Evolutionary conservation across 2,888 invertebrate genomes (phyloP), one percentile per base, ranked within the genome.

Genomic region (Agriopis marginaria): DNA sequence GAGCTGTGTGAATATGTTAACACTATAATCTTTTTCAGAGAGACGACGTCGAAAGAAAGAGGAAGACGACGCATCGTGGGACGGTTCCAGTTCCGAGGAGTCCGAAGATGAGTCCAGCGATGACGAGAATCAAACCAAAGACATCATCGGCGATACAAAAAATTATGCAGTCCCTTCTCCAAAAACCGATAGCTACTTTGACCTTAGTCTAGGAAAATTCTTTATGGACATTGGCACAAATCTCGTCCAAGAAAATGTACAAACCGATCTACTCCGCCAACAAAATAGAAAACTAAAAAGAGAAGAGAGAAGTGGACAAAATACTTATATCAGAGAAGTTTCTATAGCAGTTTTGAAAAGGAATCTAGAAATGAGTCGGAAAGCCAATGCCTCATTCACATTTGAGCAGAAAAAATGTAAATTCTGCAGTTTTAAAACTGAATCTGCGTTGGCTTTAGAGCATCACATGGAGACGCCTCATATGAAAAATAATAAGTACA

Each of bases 391-490:
- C 79, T 97, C 97, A 65, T 98, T 97, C 88, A 94, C 94, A 80
- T 96, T 97, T 87, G 95, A 95, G 75, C 95, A 97, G 89, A 97
- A 97, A 81, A 97, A 97, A 86, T 98, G 98, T 88, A 97, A 97
- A 84, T 97, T 97, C 87, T 98, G 98, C 92, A 97, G 95, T 89
- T 98, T 98, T 92, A 97, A 97, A 90, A 97, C 98, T 0, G 98
- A 98, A 86, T 98, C 98, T 0, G 93, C 95, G 11, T 89, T 98
- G 75, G 97, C 97, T 14, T 96, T 98, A 96, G 96, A 97, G 39
- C 97, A 97, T 86, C 98, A 98, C 87, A 95, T 98, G 84, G 98
- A 98, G 87, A 98, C 97, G 8, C 98, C 98, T 9, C 98, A 98
- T 85, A 97, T 98, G 97, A 97, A 97, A 77, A 97, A 97, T 83